Evolutionary conservation across 2,888 invertebrate genomes (phyloP), one percentile per base, ranked within the genome.

Genomic region (Miltochrista miniata): DNA sequence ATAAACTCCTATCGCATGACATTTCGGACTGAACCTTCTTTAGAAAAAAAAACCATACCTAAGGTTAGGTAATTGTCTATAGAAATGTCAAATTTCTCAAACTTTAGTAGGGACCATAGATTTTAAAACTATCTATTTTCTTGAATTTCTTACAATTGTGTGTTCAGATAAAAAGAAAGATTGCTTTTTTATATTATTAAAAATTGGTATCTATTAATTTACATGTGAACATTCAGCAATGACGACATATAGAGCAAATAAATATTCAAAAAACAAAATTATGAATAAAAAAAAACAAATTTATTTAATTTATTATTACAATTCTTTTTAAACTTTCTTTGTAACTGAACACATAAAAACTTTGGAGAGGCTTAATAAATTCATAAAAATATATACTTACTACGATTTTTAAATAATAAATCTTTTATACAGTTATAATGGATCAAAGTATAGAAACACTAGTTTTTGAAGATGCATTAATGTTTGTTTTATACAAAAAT

Each of bases 101-200:
- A 76, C 67, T 79, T 80, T 77, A 79, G 83, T 88, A 87, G 89
- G 89, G 88, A 88, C 89, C 89, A 89, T 88, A 88, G 88, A 81
- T 65, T 70, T 74, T 73, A 75, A 75, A 33, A 14, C 7, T 33
- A 13, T 33, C 31, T 38, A 43, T 37, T 43, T 40, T 13, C 37
- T 43, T 33, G 31, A 38, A 18, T 37, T 12, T 42, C n/a, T 12
- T 31, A 24, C 13, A 36, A 13, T 13, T 45, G 44, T 29, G 40
- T 50, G 49, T 49, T 49, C 49, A 49, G 44, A 18, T 50, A 40
- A 40, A 24, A 24, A 45, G 40, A 18, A 34, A 42, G 13, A 10
- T 30, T n/a, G 2, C 5, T 5, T 18, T 34, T 42, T 12, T 18
- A 10, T 13, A 13, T 24, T 18, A 13, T 24, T 13, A 29, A 35